Conservation (phyloP, 2,888 invertebrate genomes). For the Spisula subtruncata region DNA sequence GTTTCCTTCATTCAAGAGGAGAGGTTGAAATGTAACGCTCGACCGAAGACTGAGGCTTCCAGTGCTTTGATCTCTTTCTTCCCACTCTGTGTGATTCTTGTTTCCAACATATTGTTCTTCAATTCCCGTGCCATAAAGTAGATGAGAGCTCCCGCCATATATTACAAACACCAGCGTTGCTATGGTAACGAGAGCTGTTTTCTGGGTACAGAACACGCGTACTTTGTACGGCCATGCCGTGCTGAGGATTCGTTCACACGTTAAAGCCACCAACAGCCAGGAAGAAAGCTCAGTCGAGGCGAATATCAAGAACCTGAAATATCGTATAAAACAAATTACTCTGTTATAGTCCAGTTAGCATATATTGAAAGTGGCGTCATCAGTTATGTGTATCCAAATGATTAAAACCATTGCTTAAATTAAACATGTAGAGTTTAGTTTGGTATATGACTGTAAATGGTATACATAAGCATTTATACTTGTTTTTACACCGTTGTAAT, state of each 20-base stretch:
- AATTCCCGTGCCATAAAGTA: constrained; percentile 40
- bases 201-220: constrained; percentile 41
- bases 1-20: background rate
- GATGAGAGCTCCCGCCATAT: constrained; percentile 36
- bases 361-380: too few species aligned
- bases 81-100: background rate
- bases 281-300: constrained; percentile 54
- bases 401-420: too few species aligned
- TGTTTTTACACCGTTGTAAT: too few species aligned
- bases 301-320: constrained; percentile 41
- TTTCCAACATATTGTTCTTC: background rate
- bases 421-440: too few species aligned
- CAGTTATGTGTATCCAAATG: too few species aligned
- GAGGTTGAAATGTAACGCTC: background rate
- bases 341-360: too few species aligned
- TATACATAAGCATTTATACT: too few species aligned
- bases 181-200: constrained; percentile 29
- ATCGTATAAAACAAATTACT: too few species aligned
- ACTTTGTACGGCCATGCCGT: constrained; percentile 55
- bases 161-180: constrained; percentile 12
- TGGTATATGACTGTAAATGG: too few species aligned
- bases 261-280: constrained; percentile 57
- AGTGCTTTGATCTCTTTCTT: background rate
- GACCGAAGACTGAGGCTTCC: background rate
- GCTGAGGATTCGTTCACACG: constrained; percentile 54